Evolutionary conservation across 2,888 invertebrate genomes (phyloP).

Genomic region (Amiota mariae): DNA sequence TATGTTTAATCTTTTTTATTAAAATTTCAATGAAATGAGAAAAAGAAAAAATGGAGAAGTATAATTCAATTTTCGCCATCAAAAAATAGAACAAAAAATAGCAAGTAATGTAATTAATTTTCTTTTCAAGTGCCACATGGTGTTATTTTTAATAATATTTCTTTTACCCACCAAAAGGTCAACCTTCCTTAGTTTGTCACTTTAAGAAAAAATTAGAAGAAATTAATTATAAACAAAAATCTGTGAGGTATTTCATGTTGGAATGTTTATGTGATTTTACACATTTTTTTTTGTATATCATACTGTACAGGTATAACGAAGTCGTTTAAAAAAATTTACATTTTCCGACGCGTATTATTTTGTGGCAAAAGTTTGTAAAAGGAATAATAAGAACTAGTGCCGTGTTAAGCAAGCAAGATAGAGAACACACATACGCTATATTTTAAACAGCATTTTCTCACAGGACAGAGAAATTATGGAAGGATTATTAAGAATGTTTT

Average conservation of each 20-base stretch:
- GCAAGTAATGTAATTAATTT: constrained; percentile 66
- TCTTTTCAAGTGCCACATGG: constrained; percentile 34
- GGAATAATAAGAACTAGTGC: too few species aligned
- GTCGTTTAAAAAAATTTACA: too few species aligned
- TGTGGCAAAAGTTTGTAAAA: too few species aligned
- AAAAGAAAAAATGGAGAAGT: constrained; percentile 29
- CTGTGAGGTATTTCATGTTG: constrained; percentile 36
- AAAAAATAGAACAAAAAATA: constrained; percentile 43
- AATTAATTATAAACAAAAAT: constrained; percentile 66
- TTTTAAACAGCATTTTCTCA: neutral
- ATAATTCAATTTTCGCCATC: constrained; percentile 47
- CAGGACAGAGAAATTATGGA: constrained; percentile 19
- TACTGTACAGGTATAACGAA: neutral
- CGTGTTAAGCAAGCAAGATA: too few species aligned
- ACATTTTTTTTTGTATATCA: constrained; percentile 18
- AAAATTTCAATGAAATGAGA: constrained; percentile 40
- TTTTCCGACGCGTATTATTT: neutral
- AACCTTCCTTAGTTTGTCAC: constrained; percentile 28
- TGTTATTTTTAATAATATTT: constrained; percentile 27
- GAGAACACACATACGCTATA: too few species aligned
- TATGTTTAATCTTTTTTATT: constrained; percentile 19
- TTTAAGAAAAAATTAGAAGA: constrained; percentile 34
- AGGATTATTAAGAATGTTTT: constrained; percentile 50
- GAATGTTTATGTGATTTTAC: constrained; percentile 62
- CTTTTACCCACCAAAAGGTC: constrained; percentile 32